Evolutionary conservation across 2,888 invertebrate species (phyloP).

Genomic region (Pheosia tremula): DNA sequence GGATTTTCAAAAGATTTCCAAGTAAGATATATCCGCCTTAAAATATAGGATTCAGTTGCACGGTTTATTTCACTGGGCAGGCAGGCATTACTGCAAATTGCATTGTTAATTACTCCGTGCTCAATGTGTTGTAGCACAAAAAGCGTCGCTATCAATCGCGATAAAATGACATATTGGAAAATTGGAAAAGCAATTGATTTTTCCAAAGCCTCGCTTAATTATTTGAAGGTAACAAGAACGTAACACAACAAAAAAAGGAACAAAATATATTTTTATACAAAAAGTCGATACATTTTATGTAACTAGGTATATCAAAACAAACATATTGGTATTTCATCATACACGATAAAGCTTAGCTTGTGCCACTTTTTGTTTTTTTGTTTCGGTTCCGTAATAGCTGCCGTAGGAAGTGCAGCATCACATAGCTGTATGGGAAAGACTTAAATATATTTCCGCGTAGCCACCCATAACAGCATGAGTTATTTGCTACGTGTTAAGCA

Average conservation of each 20-base stretch:
- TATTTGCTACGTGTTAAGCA: constrained; percentile 68
- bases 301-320: too few relatives aligned
- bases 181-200: background rate
- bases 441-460: constrained; percentile 61
- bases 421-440: constrained; percentile 11
- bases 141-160: background rate
- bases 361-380: too few relatives aligned
- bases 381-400: background rate
- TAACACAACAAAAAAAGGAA: too few relatives aligned
- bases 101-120: constrained; percentile 55
- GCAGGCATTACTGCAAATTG: constrained; percentile 43
- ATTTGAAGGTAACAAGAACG: too few relatives aligned
- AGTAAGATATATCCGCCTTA: constrained; percentile 33
- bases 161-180: background rate
- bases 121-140: constrained; percentile 6
- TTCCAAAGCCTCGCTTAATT: background rate
- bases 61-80: constrained; percentile 29
- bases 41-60: constrained; percentile 28
- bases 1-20: constrained; percentile 28
- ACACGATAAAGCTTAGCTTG: too few relatives aligned
- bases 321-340: too few relatives aligned
- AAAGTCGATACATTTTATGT: too few relatives aligned
- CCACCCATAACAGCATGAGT: constrained; percentile 59
- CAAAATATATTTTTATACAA: too few relatives aligned
- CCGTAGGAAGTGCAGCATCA: background rate